Conservation (phyloP, 2,113 vertebrate species). For the Merops nubicus region DNA sequence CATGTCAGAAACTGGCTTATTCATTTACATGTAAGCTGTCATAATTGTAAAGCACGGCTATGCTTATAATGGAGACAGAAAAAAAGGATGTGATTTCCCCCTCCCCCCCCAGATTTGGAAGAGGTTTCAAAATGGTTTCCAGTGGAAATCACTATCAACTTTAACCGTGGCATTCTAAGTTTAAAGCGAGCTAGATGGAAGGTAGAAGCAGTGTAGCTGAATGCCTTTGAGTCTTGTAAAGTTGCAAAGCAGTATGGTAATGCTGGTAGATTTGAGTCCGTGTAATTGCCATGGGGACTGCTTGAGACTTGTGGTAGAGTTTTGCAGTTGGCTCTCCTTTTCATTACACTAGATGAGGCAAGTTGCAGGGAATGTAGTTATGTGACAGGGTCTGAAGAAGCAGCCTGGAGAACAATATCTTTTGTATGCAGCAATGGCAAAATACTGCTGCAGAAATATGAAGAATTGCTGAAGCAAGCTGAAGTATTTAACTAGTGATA, state of each 20-base stretch:
- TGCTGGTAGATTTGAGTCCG: accelerated
- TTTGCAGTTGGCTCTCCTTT: neutral
- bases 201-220: neutral
- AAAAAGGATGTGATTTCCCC: neutral
- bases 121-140: neutral
- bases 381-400: neutral
- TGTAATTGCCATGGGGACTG: neutral
- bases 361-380: neutral
- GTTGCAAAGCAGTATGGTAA: neutral
- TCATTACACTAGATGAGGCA: neutral
- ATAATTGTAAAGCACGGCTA: neutral
- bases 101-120: neutral
- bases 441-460: neutral
- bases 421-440: neutral
- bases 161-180: neutral
- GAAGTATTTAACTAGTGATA: neutral
- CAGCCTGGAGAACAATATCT: neutral
- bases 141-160: neutral
- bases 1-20: neutral
- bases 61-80: neutral
- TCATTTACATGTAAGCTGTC: neutral
- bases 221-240: neutral
- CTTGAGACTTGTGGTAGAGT: neutral
- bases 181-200: neutral
- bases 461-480: conserved; percentile 34